Conservation (phyloP, 2,888 invertebrate species). For the Alitta virens region DNA sequence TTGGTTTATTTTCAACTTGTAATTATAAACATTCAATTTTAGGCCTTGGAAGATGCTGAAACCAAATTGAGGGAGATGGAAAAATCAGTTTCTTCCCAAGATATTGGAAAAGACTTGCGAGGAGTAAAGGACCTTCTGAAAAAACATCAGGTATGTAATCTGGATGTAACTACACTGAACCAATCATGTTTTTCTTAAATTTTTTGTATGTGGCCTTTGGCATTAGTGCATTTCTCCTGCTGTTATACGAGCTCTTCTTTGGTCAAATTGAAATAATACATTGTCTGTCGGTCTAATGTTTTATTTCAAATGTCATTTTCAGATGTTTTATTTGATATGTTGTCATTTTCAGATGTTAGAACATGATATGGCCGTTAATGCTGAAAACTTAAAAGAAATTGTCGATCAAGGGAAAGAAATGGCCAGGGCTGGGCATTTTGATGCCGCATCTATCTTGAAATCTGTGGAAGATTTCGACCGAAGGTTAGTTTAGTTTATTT, state of each 20-base stretch:
- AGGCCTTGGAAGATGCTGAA: conserved; percentile 83
- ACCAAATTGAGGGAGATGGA: conserved; percentile 81
- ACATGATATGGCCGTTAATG: conserved; percentile 80
- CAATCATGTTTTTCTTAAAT: no score
- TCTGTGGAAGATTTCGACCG: conserved; percentile 74
- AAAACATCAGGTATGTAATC: conserved; percentile 82
- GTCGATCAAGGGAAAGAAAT: conserved; percentile 78
- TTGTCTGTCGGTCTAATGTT: no score
- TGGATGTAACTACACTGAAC: no score
- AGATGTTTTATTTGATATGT: no score
- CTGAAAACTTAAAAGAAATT: conserved; percentile 75
- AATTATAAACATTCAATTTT: no score
- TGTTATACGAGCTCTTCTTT: no score
- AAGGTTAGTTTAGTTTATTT: conserved; percentile 56
- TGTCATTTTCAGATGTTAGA: conserved; percentile 70
- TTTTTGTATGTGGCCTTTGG: no score
- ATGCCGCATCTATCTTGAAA: conserved; percentile 79
- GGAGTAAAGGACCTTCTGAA: conserved; percentile 87
- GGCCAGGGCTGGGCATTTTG: conserved; percentile 92
- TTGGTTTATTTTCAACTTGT: no score
- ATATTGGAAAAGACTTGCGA: conserved; percentile 83
- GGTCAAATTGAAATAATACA: no score
- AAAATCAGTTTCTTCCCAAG: conserved; percentile 69
- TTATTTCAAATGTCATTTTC: no score
- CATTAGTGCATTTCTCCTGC: no score